Evolutionary conservation across 2,888 invertebrate genomes (phyloP), one percentile per base, ranked within the genome.

Genomic region (Imbricaverruca yamaguchii): DNA sequence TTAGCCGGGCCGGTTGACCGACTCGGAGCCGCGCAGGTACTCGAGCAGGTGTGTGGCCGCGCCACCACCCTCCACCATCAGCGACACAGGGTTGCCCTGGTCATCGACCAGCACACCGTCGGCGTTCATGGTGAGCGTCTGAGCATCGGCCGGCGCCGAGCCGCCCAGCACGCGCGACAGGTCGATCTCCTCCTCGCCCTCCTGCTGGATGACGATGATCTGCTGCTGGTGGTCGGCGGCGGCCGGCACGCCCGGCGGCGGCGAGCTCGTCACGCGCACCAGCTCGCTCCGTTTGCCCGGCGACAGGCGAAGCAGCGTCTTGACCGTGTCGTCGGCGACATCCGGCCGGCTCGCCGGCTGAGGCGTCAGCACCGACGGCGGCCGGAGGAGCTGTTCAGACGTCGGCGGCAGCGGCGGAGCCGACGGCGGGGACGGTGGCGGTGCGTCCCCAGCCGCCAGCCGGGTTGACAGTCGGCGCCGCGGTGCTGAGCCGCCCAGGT

Each of bases 151-250:
- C 53, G 80, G n/a, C 80, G 57, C 8, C 25, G 57, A 10, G 63
- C 18, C 18, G 80, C 80, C 63, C 80, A 80, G 53, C 61, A 80
- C 59, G 59, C 61, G 65, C 83, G 85, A 88, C 88, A 74, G 74
- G 74, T 74, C 89, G 86, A 89, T 89, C 88, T 88, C 86, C 88
- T 88, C 88, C 88, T 88, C 88, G 87, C 88, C 88, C 88, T 88
- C 88, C 88, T 87, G 88, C 87, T 86, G 86, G 88, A 89, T 88
- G 88, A 88, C 88, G 88, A 87, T 87, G 87, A 86, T 63, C 15
- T 59, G 56, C 63, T 59, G 86, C 84, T 85, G 86, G 87, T 82
- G 81, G 80, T 81, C 79, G 80, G 78, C 53, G 80, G 55, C 80
- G 84, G 84, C 84, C 83, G 84, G 84, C 83, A 82, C 87, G 87